phyloP scores from a whole-genome alignment of 2,797 vertebrate genomes.

The Micromesistius poutassou region DNA sequence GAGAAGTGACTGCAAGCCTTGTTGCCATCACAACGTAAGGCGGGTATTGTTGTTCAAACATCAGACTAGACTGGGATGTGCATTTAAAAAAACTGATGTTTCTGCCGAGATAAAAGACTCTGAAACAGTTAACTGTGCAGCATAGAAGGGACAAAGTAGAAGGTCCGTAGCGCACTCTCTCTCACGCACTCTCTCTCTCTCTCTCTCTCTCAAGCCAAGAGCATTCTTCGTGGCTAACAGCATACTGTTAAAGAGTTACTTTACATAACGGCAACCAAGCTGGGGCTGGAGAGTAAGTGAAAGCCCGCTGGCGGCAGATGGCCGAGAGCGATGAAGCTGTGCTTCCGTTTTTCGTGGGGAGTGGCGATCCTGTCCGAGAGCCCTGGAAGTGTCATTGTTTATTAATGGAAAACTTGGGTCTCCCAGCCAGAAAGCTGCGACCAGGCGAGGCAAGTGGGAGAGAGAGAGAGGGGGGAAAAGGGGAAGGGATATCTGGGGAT shows the following conservation, averaged over 20 bases:
- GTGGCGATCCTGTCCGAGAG: conserved; percentile 20
- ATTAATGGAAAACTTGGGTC: conserved; percentile 63
- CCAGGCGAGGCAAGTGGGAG: neutral
- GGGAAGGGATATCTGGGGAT: conserved; percentile 19
- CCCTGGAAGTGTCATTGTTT: conserved; percentile 60
- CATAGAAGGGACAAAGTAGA: conserved; percentile 14
- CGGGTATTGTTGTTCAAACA: conserved; percentile 18
- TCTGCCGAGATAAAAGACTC: conserved; percentile 19
- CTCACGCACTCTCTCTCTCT: too few relatives aligned
- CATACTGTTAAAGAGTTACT: conserved; percentile 16
- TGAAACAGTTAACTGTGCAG: conserved; percentile 31
- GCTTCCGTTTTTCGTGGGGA: conserved; percentile 50
- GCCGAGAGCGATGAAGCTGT: conserved; percentile 43
- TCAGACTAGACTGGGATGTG: conserved; percentile 11
- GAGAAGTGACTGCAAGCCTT: conserved; percentile 15
- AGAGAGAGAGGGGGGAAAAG: conserved; percentile 22
- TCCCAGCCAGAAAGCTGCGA: conserved; percentile 49
- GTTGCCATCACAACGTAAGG: conserved; percentile 27
- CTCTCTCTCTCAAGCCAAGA: too few relatives aligned
- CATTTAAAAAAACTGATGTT: conserved; percentile 9
- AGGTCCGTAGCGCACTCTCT: neutral
- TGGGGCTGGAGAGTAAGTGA: neutral
- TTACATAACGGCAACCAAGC: conserved; percentile 20
- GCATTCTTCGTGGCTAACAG: conserved; percentile 19
- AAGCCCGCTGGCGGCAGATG: conserved; percentile 33